Percentiles rank a stretch among this genome's conserved stretches.
phyloP scores from a whole-genome alignment of 37 sponge, comb jelly and placozoan genomes.

The Lycopodina hypogea region DNA sequence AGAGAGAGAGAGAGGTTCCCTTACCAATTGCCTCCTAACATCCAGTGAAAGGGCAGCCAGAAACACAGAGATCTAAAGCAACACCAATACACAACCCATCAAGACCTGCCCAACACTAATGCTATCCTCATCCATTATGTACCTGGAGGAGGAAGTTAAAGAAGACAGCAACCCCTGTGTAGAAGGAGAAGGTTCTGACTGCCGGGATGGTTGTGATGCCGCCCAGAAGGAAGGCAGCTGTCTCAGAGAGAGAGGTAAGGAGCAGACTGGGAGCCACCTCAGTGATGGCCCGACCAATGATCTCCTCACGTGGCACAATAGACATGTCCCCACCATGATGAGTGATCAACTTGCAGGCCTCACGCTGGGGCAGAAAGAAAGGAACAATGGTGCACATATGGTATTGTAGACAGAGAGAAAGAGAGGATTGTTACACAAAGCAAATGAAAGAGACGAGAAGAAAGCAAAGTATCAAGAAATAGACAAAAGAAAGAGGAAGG shows the following conservation, averaged over 20 bases:
- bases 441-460: too few relatives aligned
- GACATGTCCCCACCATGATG: constrained; percentile 7
- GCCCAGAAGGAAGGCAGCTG: constrained; percentile 89
- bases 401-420: background rate
- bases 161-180: constrained; percentile 91
- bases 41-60: constrained; percentile 77
- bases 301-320: constrained; percentile 13
- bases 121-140: background rate
- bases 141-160: constrained; percentile 94
- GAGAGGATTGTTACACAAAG: background rate
- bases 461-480: too few relatives aligned
- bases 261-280: constrained; percentile 90
- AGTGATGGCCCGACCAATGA: constrained; percentile 66
- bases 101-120: background rate
- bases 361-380: constrained; percentile 29
- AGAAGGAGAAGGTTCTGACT: constrained; percentile 91
- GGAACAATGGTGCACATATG: too few relatives aligned
- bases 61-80: constrained; percentile 66
- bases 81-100: background rate
- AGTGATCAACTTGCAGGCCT: constrained; percentile 18
- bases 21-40: constrained; percentile 64
- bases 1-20: background rate
- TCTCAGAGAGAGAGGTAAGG: constrained; percentile 86
- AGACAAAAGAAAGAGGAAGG: too few relatives aligned
- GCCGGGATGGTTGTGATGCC: constrained; percentile 93